Percentiles rank a stretch among this genome's conserved stretches.
Conservation (phyloP, 2,888 invertebrate species). For the Seira sanloemensis region DNA sequence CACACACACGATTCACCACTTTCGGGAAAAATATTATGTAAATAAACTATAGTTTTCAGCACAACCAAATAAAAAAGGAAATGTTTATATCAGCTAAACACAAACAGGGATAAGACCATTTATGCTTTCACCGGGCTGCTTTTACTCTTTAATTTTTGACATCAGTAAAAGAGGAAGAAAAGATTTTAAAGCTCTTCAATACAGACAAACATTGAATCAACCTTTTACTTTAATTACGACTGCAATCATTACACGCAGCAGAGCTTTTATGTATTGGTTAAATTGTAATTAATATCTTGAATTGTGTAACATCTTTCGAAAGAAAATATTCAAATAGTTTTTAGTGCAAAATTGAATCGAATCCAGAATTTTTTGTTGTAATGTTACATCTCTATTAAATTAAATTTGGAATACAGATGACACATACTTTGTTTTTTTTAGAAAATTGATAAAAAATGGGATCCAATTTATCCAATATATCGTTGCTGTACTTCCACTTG, state of each 20-base stretch:
- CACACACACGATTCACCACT: constrained; percentile 29
- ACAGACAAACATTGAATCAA: not conserved
- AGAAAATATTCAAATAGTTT: not conserved
- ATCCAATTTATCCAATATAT: too few species aligned
- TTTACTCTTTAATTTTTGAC: not conserved
- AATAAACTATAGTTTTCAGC: constrained; percentile 24
- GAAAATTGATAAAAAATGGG: too few species aligned
- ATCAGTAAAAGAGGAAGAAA: not conserved
- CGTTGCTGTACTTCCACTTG: too few species aligned
- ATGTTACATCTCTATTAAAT: too few species aligned
- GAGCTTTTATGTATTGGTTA: constrained; percentile 42
- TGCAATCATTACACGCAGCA: constrained; percentile 41
- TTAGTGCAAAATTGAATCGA: too few species aligned
- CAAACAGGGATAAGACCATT: not conserved
- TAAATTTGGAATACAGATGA: too few species aligned
- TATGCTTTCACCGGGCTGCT: not conserved
- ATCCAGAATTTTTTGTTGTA: too few species aligned
- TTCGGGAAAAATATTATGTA: constrained; percentile 43
- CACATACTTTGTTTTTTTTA: too few species aligned
- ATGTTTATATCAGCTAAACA: not conserved
- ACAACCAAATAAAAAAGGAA: constrained; percentile 27
- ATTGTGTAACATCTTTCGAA: constrained; percentile 35
- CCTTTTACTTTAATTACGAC: not conserved
- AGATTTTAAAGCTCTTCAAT: not conserved
- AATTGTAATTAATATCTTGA: constrained; percentile 18